phyloP scores from a whole-genome alignment of 2,113 vertebrate genomes.

The Pelecanus crispus region DNA sequence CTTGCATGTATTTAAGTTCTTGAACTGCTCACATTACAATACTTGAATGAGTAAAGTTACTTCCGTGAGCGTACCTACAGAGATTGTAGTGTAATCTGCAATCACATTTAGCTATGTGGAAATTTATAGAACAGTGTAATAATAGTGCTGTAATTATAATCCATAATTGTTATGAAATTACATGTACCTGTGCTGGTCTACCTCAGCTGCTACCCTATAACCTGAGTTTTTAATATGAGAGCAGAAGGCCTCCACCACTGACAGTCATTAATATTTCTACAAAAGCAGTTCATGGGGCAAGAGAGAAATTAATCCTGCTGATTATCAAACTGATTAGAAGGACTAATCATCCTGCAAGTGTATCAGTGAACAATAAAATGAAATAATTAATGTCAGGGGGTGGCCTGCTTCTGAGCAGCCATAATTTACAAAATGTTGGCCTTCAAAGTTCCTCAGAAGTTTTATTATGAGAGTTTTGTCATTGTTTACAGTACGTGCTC shows the following conservation, averaged over 20 bases:
- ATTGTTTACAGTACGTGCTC: not conserved
- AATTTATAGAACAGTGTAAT: not conserved
- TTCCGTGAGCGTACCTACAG: not conserved
- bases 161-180: not conserved
- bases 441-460: not conserved
- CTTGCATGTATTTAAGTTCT: not conserved
- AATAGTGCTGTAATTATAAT: not conserved
- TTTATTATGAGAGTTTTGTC: not conserved
- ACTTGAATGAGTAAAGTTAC: not conserved
- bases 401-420: not conserved
- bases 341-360: slow-evolving; percentile 4
- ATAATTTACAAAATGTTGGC: not conserved
- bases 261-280: slow-evolving; percentile 42
- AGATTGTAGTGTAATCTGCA: not conserved
- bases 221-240: not conserved
- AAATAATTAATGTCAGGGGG: slow-evolving; percentile 55
- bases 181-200: not conserved
- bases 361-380: slow-evolving; percentile 19
- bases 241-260: not conserved
- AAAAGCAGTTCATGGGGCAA: slow-evolving; percentile 9
- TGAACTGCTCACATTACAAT: not conserved
- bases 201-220: not conserved
- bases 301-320: slow-evolving; percentile 37
- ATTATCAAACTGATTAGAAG: slow-evolving; percentile 48
- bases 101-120: not conserved